Conservation (phyloP, 2,888 invertebrate species). For the Zaprionus obscuricornis region DNA sequence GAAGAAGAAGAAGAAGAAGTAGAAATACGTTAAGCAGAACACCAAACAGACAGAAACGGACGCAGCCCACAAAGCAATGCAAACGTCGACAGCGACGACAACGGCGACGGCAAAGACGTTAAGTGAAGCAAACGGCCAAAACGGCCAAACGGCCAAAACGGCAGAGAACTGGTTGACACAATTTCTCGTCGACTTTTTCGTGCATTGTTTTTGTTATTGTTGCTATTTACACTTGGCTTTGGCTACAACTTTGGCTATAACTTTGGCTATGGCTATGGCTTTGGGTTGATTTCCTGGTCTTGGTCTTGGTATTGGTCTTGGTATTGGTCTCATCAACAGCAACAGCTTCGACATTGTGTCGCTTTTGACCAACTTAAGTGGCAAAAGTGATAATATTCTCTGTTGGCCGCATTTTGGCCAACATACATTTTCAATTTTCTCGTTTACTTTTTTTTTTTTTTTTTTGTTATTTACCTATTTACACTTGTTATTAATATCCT, state of each 20-base stretch:
- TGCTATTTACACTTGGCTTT: background rate
- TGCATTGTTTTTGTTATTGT: slow-evolving; percentile 36
- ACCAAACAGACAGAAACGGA: too few relatives aligned
- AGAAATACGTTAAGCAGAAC: too few relatives aligned
- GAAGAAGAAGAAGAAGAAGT: too few relatives aligned
- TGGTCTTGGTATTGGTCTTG: slow-evolving; percentile 4
- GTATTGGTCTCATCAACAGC: slow-evolving; percentile 50
- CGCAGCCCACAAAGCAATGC: too few relatives aligned
- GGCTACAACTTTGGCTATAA: slow-evolving; percentile 5
- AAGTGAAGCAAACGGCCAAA: slow-evolving; percentile 16
- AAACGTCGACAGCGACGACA: background rate
- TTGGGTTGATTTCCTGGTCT: background rate
- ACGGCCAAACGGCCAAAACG: background rate
- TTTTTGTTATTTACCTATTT: slow-evolving; percentile 43
- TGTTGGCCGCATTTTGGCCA: slow-evolving; percentile 55
- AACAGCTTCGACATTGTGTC: slow-evolving; percentile 13
- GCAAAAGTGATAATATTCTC: slow-evolving; percentile 29
- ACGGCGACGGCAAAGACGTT: background rate
- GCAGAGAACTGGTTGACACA: slow-evolving; percentile 72
- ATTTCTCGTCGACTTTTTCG: slow-evolving; percentile 76
- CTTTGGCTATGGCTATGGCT: slow-evolving; percentile 4
- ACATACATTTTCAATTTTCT: background rate
- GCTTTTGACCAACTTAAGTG: slow-evolving; percentile 51
- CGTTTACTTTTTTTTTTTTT: background rate
- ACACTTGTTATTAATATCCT: too few relatives aligned